Percentiles rank a stretch among this genome's conserved stretches.
These are phyloP conservation scores for Marmota flaviventris DNA, from an alignment of 2,113 vertebrate genomes.

Conservation along the genomic window DNA sequence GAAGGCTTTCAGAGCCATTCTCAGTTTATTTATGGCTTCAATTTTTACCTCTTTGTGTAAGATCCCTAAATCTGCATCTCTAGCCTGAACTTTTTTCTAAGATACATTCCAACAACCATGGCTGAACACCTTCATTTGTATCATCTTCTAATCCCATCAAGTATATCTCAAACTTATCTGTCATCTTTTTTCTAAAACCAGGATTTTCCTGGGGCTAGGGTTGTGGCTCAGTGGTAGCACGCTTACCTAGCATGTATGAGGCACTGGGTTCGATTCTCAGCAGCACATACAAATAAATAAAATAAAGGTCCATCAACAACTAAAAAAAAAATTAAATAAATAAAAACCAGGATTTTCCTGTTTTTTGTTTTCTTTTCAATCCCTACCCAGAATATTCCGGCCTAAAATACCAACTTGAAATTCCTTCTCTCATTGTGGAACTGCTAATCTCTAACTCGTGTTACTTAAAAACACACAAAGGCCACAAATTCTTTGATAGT, in stretches of 20 bases:
- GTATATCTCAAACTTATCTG: background rate
- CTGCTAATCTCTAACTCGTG: background rate
- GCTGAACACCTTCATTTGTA: background rate
- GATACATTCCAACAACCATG: background rate
- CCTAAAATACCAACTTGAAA: conserved; percentile 3
- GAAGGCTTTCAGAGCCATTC: background rate
- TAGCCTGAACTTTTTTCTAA: background rate
- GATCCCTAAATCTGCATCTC: background rate
- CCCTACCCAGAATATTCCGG: background rate
- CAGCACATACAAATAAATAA: too few species aligned
- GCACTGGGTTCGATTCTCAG: too few species aligned
- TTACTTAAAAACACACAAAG: background rate
- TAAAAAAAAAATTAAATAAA: too few species aligned
- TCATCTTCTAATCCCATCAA: background rate
- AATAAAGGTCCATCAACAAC: too few species aligned
- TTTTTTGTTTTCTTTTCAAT: background rate
- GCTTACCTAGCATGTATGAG: too few species aligned
- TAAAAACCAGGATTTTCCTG: background rate
- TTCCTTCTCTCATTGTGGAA: background rate
- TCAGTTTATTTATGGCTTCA: background rate
- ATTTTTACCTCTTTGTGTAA: background rate
- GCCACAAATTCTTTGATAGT: background rate
- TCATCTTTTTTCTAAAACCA: background rate
- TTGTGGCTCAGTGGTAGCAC: too few species aligned
- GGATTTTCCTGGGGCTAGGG: background rate